phyloP scores from a whole-genome alignment of 2,113 vertebrate species.

The Lepisosteus oculatus region DNA sequence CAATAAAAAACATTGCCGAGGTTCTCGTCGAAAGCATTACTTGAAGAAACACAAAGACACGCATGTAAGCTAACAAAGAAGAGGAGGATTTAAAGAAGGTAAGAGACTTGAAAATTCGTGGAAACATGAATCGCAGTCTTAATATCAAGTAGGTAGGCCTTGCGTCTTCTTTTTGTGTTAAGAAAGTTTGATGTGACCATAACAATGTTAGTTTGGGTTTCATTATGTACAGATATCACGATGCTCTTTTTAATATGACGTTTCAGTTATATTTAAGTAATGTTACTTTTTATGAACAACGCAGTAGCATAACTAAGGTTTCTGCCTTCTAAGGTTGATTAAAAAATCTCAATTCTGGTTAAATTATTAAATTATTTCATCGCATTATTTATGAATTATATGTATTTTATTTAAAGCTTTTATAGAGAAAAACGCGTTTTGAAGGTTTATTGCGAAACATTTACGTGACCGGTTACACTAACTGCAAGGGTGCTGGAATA shows the following conservation, averaged over 20 bases:
- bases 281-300: neutral
- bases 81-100: conserved; percentile 4
- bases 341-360: neutral
- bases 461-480: neutral
- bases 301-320: neutral
- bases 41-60: conserved; percentile 13
- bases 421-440: neutral
- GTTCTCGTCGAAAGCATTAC: conserved; percentile 1
- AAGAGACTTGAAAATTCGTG: neutral
- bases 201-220: too few species aligned
- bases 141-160: too few species aligned
- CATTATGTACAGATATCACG: neutral
- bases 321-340: neutral
- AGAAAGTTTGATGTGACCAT: too few species aligned
- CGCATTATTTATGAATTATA: neutral
- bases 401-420: neutral
- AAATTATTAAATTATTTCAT: too few species aligned
- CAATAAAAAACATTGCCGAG: neutral
- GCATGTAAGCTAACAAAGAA: conserved; percentile 20
- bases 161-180: too few species aligned
- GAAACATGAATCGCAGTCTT: too few species aligned
- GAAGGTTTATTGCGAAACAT: neutral
- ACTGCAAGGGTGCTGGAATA: neutral
- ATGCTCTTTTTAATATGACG: neutral
- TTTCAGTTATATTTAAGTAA: neutral